These are phyloP conservation scores for Microtus ochrogaster DNA, from an alignment of 2,113 vertebrate genomes.

Conservation along the genomic window DNA sequence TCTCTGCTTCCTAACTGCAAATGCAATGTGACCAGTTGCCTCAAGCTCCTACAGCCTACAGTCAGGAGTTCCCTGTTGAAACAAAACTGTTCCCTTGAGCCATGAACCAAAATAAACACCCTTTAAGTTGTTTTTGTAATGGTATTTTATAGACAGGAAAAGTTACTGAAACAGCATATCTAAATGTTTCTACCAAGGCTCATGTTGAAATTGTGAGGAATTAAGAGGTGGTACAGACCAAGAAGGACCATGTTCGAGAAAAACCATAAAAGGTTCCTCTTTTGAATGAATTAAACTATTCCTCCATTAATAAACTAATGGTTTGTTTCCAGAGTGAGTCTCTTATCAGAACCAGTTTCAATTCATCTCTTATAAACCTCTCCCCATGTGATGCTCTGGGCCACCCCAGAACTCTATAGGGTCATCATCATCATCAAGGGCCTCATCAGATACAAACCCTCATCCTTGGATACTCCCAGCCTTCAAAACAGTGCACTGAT, in stretches of 20 bases:
- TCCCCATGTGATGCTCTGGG: background rate
- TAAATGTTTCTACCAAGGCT: background rate
- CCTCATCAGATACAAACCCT: background rate
- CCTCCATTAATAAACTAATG: background rate
- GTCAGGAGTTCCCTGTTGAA: background rate
- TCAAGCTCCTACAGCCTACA: background rate
- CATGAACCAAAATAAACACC: background rate
- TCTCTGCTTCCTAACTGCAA: background rate
- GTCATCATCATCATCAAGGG: background rate
- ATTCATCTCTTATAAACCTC: background rate
- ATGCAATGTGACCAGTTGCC: background rate
- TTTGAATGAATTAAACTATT: background rate
- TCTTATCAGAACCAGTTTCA: background rate
- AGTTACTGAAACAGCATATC: background rate
- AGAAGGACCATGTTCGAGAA: background rate
- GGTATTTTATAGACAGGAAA: background rate
- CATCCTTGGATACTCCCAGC: background rate
- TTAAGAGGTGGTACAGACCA: background rate
- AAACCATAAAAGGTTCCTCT: background rate
- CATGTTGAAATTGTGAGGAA: background rate
- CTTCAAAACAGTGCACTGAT: background rate
- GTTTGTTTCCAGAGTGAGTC: background rate
- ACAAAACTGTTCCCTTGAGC: background rate
- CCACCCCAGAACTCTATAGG: background rate
- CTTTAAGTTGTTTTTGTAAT: background rate